Percentiles rank a stretch among this genome's conserved stretches.
These are phyloP conservation scores for Bufotes viridis DNA, from an alignment of 2,797 vertebrate species.

Conservation along the genomic window DNA sequence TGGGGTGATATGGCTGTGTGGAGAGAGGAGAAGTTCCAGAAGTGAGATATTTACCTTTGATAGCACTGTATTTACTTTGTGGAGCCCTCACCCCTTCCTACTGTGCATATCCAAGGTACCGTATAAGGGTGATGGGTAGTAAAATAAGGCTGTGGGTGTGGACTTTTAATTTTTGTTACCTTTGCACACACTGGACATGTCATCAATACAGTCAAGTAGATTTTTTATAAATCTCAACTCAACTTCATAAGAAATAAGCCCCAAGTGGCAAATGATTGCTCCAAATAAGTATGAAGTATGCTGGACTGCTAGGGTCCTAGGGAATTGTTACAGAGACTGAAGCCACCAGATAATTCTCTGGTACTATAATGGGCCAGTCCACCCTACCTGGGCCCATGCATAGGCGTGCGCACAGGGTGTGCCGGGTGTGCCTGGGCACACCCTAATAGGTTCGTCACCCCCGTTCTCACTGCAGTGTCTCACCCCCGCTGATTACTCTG, in stretches of 20 bases:
- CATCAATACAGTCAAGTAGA: too few species aligned
- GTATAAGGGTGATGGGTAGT: neutral
- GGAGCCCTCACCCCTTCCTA: neutral
- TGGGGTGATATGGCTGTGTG: conserved; percentile 65
- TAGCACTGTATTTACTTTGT: neutral
- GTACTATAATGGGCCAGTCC: neutral
- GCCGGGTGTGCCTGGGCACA: too few species aligned
- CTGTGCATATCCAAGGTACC: neutral
- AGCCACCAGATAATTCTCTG: neutral
- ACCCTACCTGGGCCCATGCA: neutral
- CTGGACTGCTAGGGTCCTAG: neutral
- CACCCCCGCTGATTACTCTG: too few species aligned
- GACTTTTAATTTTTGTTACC: too few species aligned
- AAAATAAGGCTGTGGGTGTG: neutral
- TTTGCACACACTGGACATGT: too few species aligned
- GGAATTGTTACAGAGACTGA: neutral
- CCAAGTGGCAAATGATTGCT: too few species aligned
- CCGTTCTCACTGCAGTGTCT: too few species aligned
- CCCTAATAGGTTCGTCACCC: too few species aligned
- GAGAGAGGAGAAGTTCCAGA: neutral
- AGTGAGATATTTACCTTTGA: neutral
- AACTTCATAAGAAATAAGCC: neutral
- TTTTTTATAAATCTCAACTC: neutral
- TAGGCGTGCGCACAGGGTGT: too few species aligned
- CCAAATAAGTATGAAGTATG: neutral